Percentiles rank a stretch among this genome's conserved stretches.
These are phyloP conservation scores for Ophion obscuratus DNA, from an alignment of 2,888 invertebrate genomes.

Conservation along the genomic window DNA sequence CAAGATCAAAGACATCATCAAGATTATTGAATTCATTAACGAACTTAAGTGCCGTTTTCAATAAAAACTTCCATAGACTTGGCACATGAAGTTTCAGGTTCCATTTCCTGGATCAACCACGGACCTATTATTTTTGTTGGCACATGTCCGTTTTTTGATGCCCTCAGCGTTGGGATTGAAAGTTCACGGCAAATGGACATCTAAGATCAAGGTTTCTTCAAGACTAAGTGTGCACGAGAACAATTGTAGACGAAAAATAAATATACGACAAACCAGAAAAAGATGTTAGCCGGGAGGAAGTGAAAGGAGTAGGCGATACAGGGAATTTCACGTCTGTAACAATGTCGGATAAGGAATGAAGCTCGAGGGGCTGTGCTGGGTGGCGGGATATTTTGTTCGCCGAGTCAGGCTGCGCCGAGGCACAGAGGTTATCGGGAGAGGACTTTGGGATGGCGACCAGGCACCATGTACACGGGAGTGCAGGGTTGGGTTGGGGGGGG, in stretches of 20 bases:
- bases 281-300: slow-evolving; percentile 59
- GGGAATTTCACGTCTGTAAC: slow-evolving; percentile 78
- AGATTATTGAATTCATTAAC: neutral
- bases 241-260: neutral
- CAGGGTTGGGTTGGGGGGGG: neutral
- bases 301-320: slow-evolving; percentile 62
- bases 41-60: neutral
- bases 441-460: slow-evolving; percentile 53
- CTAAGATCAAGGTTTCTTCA: neutral
- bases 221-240: neutral
- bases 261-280: slow-evolving; percentile 37
- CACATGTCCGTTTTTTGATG: neutral
- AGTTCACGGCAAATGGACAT: neutral
- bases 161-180: neutral
- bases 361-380: slow-evolving; percentile 71
- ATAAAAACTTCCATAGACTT: neutral
- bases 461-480: slow-evolving; percentile 57
- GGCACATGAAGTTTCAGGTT: neutral
- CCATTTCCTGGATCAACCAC: neutral
- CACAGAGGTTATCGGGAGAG: slow-evolving; percentile 50
- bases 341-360: slow-evolving; percentile 82
- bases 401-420: slow-evolving; percentile 61
- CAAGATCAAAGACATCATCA: neutral
- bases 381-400: slow-evolving; percentile 51
- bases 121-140: neutral